These are phyloP conservation scores for Pelodytes ibericus DNA, from an alignment of 2,797 vertebrate species.

Conservation along the genomic window DNA sequence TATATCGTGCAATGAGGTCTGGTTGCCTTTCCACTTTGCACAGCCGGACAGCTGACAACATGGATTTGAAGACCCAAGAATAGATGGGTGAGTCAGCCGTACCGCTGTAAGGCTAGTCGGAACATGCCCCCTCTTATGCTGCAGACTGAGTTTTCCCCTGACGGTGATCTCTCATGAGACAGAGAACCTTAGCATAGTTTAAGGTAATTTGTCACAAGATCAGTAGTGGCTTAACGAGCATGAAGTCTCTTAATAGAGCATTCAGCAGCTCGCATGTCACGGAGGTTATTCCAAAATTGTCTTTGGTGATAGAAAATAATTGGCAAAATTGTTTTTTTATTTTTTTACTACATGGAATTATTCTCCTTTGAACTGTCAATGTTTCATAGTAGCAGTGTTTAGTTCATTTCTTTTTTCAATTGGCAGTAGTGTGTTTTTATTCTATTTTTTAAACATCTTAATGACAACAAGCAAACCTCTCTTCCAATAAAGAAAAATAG, in stretches of 20 bases:
- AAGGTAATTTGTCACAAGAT: conserved; percentile 50
- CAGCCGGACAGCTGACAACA: conserved; percentile 6
- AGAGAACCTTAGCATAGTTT: conserved; percentile 37
- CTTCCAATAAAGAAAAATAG: too few species aligned
- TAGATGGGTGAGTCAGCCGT: conserved; percentile 12
- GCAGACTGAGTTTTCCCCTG: conserved; percentile 13
- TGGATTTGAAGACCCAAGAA: conserved; percentile 23
- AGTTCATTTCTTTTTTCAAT: conserved; percentile 10
- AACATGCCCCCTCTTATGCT: not conserved
- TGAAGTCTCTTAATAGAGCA: conserved; percentile 40
- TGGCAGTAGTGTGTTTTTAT: not conserved
- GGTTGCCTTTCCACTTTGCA: not conserved
- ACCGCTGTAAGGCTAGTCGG: not conserved
- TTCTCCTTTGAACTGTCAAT: conserved; percentile 31
- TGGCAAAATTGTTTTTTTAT: conserved; percentile 24
- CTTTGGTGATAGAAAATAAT: conserved; percentile 51
- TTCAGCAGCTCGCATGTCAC: conserved; percentile 36
- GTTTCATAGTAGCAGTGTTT: conserved; percentile 20
- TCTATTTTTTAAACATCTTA: not conserved
- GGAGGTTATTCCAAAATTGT: conserved; percentile 44
- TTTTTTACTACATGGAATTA: conserved; percentile 11
- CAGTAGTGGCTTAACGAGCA: conserved; percentile 50
- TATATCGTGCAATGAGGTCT: not conserved
- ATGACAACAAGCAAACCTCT: too few species aligned
- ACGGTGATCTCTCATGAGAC: conserved; percentile 28